Conservation (phyloP, 1,140 invertebrate genomes). For the Heliconius congener region DNA sequence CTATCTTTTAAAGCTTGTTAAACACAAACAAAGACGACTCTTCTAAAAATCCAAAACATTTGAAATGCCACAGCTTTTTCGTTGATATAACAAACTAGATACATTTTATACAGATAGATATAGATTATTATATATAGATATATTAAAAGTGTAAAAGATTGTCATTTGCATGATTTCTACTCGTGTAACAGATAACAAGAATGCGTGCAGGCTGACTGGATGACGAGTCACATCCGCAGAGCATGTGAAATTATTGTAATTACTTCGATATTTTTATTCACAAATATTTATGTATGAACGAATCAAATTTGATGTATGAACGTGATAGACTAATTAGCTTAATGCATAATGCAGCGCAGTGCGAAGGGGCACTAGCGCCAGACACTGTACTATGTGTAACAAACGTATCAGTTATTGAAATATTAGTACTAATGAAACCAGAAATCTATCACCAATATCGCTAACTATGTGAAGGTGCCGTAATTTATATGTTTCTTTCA, state of each 20-base stretch:
- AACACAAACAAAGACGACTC: background rate
- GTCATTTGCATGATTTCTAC: constrained; percentile 27
- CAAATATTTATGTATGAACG: constrained; percentile 8
- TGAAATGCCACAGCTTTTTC: background rate
- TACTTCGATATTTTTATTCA: constrained; percentile 8
- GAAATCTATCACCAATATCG: too few relatives aligned
- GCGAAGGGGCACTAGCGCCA: too few relatives aligned
- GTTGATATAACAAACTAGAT: background rate
- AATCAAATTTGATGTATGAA: constrained; percentile 1
- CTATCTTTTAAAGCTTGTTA: background rate
- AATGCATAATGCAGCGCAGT: background rate
- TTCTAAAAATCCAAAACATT: background rate
- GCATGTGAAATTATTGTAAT: constrained; percentile 25
- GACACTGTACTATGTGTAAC: too few relatives aligned
- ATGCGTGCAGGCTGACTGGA: constrained; percentile 23
- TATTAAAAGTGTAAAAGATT: constrained; percentile 26
- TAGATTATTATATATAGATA: background rate
- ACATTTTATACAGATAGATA: background rate
- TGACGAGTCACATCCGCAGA: constrained; percentile 21
- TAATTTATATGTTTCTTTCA: too few relatives aligned
- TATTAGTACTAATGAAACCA: too few relatives aligned
- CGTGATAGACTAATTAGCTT: background rate
- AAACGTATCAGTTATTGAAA: too few relatives aligned
- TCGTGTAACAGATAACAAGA: constrained; percentile 30
- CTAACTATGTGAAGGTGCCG: too few relatives aligned